Base-by-base conservation (phyloP, 2,888 invertebrate genomes). In the Perizoma flavofasciatum region DNA sequence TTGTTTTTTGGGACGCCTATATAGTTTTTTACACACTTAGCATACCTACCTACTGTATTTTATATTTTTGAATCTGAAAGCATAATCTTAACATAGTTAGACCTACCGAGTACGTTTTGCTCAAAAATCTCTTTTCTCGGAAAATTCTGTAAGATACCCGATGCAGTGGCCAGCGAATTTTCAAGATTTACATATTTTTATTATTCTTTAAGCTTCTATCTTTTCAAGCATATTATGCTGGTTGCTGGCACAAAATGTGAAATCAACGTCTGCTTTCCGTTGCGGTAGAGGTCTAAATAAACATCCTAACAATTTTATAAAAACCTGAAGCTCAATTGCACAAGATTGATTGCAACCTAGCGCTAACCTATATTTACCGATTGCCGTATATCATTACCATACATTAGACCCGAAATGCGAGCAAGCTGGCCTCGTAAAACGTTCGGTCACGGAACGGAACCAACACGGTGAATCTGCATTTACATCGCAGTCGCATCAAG, bases 391-490 rank as follows among this genome's bases (percentile, higher is more conserved):
- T 33, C 47, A 67, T 67, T 68, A 67, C 44, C 65, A 65, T 65
- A 63, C 65, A 63, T 66, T 68, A 65, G 57, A 41, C 50, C 43
- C 60, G 61, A 67, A 64, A 60, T 63, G 63, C 61, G 61, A 62
- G 59, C 61, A 61, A 57, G 60, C 58, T 50, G 60, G 50, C 54
- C 22, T 47, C 66, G 66, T 51, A 55, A 58, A 62, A 61, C 57
- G 59, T 53, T 46, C 50, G 54, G 59, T 59, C 59, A 54, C 59
- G 53, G 53, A 54, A 59, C 63, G 70, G 71, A 72, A 73, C 67
- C 63, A 71, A 71, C 67, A 66, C 55, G 45, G 39, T 57, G 48
- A 54, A 78, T 78, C 72, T 75, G 69, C 74, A 81, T 79, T 77
- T 75, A 80, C 74, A 75, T 67, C 63, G 67, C 64, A 67, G 71